A percentile compares a stretch with the other conserved stretches of the same genome.
Evolutionary conservation across 2,113 vertebrate genomes (phyloP).

Genomic region (Puntigrus tetrazona): DNA sequence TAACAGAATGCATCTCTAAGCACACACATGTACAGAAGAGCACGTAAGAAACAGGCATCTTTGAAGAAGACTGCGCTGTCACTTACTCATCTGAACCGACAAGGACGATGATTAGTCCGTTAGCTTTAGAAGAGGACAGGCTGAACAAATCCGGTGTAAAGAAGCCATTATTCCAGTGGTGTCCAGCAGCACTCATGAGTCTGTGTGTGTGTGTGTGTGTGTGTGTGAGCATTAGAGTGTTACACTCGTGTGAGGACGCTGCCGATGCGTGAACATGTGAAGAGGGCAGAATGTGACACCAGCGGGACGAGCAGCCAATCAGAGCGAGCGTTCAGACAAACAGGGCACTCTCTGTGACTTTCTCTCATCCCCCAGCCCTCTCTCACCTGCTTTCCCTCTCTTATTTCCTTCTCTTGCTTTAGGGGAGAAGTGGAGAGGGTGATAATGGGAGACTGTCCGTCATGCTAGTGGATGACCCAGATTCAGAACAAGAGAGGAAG

Average conservation of each 20-base stretch:
- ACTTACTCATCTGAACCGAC: slow-evolving; percentile 28
- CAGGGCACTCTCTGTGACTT: neutral
- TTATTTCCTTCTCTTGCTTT: slow-evolving; percentile 13
- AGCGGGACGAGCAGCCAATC: slow-evolving; percentile 44
- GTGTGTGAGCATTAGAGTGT: slow-evolving; percentile 19
- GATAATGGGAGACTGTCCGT: slow-evolving; percentile 49
- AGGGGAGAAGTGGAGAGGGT: neutral
- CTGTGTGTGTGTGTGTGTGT: neutral
- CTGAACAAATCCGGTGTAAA: neutral
- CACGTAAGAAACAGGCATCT: slow-evolving; percentile 8
- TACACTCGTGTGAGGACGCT: slow-evolving; percentile 13
- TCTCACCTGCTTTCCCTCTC: neutral
- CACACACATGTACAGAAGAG: neutral
- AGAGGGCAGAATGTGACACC: slow-evolving; percentile 49
- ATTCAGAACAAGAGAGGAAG: slow-evolving; percentile 27
- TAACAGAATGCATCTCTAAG: neutral
- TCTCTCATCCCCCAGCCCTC: neutral
- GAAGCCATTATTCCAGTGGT: neutral
- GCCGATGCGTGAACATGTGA: slow-evolving; percentile 48
- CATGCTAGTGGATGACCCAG: slow-evolving; percentile 45
- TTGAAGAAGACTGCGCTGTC: neutral
- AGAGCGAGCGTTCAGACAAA: slow-evolving; percentile 33
- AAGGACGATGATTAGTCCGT: slow-evolving; percentile 4
- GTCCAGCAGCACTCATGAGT: slow-evolving; percentile 1
- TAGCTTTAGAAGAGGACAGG: neutral